Evolutionary conservation across 1,140 invertebrate species (phyloP), one percentile per base, ranked within the genome.

Genomic region (Aphis gossypii): DNA sequence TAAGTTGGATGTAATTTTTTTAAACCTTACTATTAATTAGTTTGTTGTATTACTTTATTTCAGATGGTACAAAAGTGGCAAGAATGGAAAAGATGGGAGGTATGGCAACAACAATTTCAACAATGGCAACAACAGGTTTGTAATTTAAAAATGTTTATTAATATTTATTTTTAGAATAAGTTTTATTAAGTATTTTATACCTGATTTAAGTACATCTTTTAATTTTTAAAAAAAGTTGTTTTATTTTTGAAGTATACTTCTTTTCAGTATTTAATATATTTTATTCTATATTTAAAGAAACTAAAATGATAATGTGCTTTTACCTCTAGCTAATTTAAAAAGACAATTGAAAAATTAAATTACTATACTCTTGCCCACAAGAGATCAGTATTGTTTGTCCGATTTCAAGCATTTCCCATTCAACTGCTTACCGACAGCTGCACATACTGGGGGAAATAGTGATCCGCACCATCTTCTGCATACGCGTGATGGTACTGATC

Each of bases 61-160:
- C 38, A 86, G 90, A 92, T 93, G 90, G 51, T 93, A 25, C 94
- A 87, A 76, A 97, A 98, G 95, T 97, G 97, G 94, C 97, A 97
- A 95, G 97, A 97, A 94, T 98, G 97, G 97, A 96, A 97, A 92
- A 97, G 98, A 94, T 98, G 97, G 97, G 96, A 97, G 56, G 97
- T 97, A 94, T 98, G 97, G 97, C 97, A 98, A 95, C 97, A 97
- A 94, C 97, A 98, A 94, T 98, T 97, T 95, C 96, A 97, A 83
- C 97, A 98, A 94, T 98, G 97, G 97, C 97, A 98, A 95, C 96
- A 96, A 86, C 97, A 98, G 94, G 92, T 93, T 84, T 86, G 25
- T 51, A 25, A 25, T 14, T 23, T 6, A 60, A 54, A 60, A 51
- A 35, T 51, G 35, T 8, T 35, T 18, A 48, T 54, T 30, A 68